Evolutionary conservation across 1,140 invertebrate genomes (phyloP), one percentile per base, ranked within the genome.

Genomic region (Macrosteles quadrilineatus): DNA sequence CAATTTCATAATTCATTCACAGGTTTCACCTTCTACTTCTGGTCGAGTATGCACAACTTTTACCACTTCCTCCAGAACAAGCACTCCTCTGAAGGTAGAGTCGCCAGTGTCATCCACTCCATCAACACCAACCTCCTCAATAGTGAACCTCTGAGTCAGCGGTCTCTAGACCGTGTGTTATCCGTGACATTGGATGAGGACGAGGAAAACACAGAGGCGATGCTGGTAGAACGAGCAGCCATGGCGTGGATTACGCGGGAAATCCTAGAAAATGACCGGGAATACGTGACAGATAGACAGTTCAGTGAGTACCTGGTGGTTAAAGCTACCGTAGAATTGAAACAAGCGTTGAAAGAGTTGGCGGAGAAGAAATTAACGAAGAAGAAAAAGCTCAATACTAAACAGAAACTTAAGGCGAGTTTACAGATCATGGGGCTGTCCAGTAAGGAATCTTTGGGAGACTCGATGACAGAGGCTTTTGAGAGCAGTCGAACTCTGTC

Each of bases 241-340:
- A 59, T 59, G 55, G 55, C 55, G 55, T 59, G 55, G 55, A 59
- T 59, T 9, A 25, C 55, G 1, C 21, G 55, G 25, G 55, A 59
- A n/a, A 59, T 59, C 21, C 55, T 59, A n/a, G 55, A 59, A 6
- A 59, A 29, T 23, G 27, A 23, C 23, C 4, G 6, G 9, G 55
- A 59, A n/a, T 59, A 59, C 25, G 23, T 59, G 2, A 30, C 21
- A 6, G 55, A 59, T 25, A 30, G 55, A 59, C 55, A 59, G 55
- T 59, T 59, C 25, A 59, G 55, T n/a, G 2, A 59, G 55, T 59
- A 27, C 25, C 55, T 59, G 21, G 55, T 25, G 23, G 4, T 25
- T 12, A 59, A 59, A n/a, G 55, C 55, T 2, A 59, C 55, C 2
- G 27, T 25, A 23, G 55, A 59, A 25, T 23, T 59, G 25, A 59